Percentiles rank a stretch among this genome's conserved stretches.
These are phyloP conservation scores for Acrobeloides nanus DNA, from an alignment of 2,888 invertebrate genomes.

Conservation along the genomic window DNA sequence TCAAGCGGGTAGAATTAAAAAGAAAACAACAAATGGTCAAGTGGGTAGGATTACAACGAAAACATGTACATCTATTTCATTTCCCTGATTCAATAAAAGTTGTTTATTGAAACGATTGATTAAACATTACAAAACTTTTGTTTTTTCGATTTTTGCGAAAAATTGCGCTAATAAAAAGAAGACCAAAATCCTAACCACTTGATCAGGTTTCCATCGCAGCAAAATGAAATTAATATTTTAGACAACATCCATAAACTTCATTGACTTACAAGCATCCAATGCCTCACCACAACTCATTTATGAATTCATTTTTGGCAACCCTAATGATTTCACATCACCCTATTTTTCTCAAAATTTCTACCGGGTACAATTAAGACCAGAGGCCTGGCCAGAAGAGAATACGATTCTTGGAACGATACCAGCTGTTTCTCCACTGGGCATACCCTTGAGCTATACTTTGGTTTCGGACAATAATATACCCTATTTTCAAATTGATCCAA, in stretches of 20 bases:
- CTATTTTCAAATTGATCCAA: constrained; percentile 14
- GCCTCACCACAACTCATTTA: constrained; percentile 12
- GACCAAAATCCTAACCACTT: too few species aligned
- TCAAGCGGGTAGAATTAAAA: too few species aligned
- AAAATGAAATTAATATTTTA: too few species aligned
- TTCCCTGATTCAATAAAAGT: too few species aligned
- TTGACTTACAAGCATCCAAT: constrained; percentile 5
- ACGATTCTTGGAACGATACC: constrained; percentile 13
- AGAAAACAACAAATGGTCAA: too few species aligned
- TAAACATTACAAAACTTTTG: too few species aligned
- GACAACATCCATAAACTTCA: constrained; percentile 11
- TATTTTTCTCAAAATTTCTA: constrained; percentile 18
- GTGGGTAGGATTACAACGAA: too few species aligned
- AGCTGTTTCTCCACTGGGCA: constrained; percentile 15
- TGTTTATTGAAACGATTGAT: too few species aligned
- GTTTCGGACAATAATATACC: constrained; percentile 1
- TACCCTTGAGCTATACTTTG: constrained; percentile 13
- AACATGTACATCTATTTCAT: too few species aligned
- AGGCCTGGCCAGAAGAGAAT: not conserved
- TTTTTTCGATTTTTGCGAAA: too few species aligned
- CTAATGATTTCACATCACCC: constrained; percentile 16
- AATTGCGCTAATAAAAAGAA: too few species aligned
- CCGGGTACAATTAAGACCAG: constrained; percentile 8
- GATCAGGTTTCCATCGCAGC: too few species aligned
- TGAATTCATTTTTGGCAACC: constrained; percentile 21